Base-by-base conservation (phyloP, 2,888 invertebrate genomes). In the Augiades crinisus region DNA sequence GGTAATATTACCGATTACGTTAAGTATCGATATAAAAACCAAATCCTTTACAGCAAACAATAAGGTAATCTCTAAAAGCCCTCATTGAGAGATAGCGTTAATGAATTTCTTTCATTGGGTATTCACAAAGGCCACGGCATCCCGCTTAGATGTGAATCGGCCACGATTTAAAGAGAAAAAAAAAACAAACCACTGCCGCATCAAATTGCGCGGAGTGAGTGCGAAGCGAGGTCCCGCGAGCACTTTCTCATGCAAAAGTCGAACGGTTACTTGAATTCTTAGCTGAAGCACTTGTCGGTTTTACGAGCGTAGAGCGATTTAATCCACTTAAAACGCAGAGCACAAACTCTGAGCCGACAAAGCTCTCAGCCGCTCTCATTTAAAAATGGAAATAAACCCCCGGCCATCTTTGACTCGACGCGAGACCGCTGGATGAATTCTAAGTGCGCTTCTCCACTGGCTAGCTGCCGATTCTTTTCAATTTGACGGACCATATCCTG, bases 241-340 rank as follows among this genome's bases (percentile, higher is more conserved):
- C 82, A 81, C 80, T 87, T 87, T 86, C 87, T 84, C 87, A 88
- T 88, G 89, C 88, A 88, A 87, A 89, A 87, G 87, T 87, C 87
- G 85, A 87, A 89, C 77, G 70, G 85, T 88, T 86, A 88, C 87
- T 88, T 88, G 87, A 88, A 88, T 88, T 88, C 86, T 86, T 86
- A 79, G 85, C 83, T 77, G 64, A 67, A 82, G 85, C 86, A 88
- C 87, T 88, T 89, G 88, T 88, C 87, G 87, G 87, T 87, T 89
- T 87, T 89, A 88, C 87, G 87, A 88, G 86, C 87, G 82, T 82
- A 71, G 82, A 86, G 87, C 87, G 87, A 87, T 90, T 90, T 90
- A 90, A 90, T 90, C 90, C 90, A 90, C 90, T 90, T 90, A 90
- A 89, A 90, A 90, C 88, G 81, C 88, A 81, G 81, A 87, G 87